Conservation (phyloP, 2,888 invertebrate genomes). For the Aelia acuminata region DNA sequence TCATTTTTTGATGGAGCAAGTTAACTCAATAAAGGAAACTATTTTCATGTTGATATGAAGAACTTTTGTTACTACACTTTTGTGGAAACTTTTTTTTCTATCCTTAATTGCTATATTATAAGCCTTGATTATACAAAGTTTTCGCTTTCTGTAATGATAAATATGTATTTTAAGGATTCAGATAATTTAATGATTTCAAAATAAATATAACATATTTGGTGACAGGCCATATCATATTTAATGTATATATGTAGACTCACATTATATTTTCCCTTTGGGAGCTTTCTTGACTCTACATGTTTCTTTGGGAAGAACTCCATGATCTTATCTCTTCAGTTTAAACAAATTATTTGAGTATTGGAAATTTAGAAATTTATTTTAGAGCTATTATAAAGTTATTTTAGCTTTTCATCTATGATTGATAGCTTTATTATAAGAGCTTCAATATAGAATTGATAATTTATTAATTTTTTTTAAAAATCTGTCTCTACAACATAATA, state of each 20-base stretch:
- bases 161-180: too few relatives aligned
- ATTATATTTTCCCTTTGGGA: background rate
- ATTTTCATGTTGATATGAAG: too few relatives aligned
- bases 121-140: background rate
- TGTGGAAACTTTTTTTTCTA: too few relatives aligned
- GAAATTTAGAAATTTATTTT: too few relatives aligned
- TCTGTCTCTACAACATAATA: too few relatives aligned
- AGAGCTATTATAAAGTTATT: too few relatives aligned
- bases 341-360: background rate
- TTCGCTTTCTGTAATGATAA: background rate
- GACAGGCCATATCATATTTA: background rate
- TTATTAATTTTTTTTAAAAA: too few relatives aligned
- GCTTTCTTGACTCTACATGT: background rate
- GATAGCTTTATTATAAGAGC: background rate
- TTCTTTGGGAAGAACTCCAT: background rate
- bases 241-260: background rate
- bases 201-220: background rate
- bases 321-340: background rate
- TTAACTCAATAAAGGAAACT: too few relatives aligned
- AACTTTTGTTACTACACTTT: background rate
- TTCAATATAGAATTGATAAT: too few relatives aligned
- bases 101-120: too few relatives aligned
- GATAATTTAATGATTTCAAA: too few relatives aligned
- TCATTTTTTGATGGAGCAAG: too few relatives aligned
- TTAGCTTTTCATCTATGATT: background rate